Base-by-base conservation (phyloP, 2,797 vertebrate genomes). In the Lepus oiostolus region DNA sequence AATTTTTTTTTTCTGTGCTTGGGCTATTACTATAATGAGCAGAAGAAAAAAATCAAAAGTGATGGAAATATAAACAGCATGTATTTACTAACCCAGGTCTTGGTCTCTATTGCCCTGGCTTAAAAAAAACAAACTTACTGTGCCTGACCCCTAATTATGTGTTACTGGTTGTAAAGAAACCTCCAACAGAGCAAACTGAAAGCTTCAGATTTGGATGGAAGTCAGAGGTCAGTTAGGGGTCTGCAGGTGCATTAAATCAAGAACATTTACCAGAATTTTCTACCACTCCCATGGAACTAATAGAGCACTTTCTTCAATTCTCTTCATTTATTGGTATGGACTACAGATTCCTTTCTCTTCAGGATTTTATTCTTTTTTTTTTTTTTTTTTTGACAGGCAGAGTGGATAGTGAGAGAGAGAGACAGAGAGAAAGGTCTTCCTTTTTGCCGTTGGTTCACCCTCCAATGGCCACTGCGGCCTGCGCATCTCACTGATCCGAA, bases 11-110 rank as follows among this genome's bases (percentile, higher is more conserved):
- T 84, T 52, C 30, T 65, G 65, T 79, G 17, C 67, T 80, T 21
- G 68, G 28, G 65, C 21, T 77, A 19, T 93, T 84, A 71, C 24
- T 54, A 14, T n/a, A 30, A 88, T 16, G 26, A 81, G 80, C 68
- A 87, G 38, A 94, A 90, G 30, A 87, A 60, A 79, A 16, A 92
- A 71, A 60, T 60, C 75, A 84, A 54, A 9, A 81, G 19, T 54
- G 68, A 16, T 14, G 7, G 72, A 52, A 85, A 80, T 72, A 30
- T 4, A 21, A 10, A 17, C 17, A 88, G 17, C 17, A 81, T 50
- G 52, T 88, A 30, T 58, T 75, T 77, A 62, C 72, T 52, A 50
- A 4, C 21, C 4, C 7, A 47, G 13, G 12, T 5, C 50, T 50
- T 88, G 22, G 7, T 74, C 50, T 88, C 28, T 75, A 24, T 16